These are phyloP conservation scores for Ypsolopha sequella DNA, from an alignment of 2,888 invertebrate species.

Conservation along the genomic window DNA sequence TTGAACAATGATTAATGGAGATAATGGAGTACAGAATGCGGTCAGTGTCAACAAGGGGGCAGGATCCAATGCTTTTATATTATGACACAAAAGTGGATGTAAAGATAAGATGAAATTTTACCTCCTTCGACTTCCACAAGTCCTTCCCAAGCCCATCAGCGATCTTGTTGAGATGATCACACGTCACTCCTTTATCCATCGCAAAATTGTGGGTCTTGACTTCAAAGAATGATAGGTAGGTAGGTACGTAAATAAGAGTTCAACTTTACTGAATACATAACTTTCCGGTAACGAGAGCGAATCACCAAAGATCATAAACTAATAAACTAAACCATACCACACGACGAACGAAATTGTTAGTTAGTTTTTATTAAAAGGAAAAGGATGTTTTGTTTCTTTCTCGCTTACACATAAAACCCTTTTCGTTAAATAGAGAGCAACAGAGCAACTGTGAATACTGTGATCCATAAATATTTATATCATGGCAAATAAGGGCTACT, in stretches of 20 bases:
- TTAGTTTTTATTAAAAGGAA: too few relatives aligned
- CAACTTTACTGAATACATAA: constrained; percentile 28
- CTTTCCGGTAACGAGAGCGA: too few relatives aligned
- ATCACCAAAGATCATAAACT: too few relatives aligned
- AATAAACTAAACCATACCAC: too few relatives aligned
- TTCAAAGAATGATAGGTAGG: constrained; percentile 10
- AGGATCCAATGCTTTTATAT: constrained; percentile 45
- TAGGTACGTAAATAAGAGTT: constrained; percentile 33
- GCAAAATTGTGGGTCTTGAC: constrained; percentile 22
- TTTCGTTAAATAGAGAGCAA: too few relatives aligned
- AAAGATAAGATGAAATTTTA: constrained; percentile 30
- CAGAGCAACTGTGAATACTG: too few relatives aligned
- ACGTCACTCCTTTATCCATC: constrained; percentile 63
- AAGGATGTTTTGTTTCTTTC: too few relatives aligned
- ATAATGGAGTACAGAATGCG: constrained; percentile 36
- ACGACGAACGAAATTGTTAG: too few relatives aligned
- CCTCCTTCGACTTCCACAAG: constrained; percentile 59
- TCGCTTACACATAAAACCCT: too few relatives aligned
- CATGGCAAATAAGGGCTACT: too few relatives aligned
- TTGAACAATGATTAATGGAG: constrained; percentile 57
- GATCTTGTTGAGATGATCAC: constrained; percentile 60
- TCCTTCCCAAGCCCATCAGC: constrained; percentile 48
- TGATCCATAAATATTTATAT: too few relatives aligned
- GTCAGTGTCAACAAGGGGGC: too few relatives aligned
- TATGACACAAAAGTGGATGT: constrained; percentile 46